Percentiles rank a stretch among this genome's conserved stretches.
phyloP scores from a whole-genome alignment of 2,113 vertebrate species.

The Jaculus jaculus region DNA sequence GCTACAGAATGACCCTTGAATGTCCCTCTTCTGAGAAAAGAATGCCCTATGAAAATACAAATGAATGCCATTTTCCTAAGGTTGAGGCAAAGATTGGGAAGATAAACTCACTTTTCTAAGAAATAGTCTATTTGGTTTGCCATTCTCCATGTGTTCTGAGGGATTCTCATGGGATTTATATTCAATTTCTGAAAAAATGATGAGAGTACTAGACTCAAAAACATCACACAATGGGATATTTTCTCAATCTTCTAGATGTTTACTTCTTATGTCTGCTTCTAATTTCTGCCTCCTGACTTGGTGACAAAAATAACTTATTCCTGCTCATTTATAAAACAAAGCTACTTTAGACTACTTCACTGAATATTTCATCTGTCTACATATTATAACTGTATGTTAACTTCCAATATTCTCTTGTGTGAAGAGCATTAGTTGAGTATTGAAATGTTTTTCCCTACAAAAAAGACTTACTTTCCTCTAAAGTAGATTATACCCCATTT shows the following conservation, averaged over 20 bases:
- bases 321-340: constrained; percentile 42
- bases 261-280: constrained; percentile 44
- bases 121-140: constrained; percentile 22
- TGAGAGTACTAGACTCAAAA: constrained; percentile 37
- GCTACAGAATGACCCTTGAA: constrained; percentile 30
- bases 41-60: constrained; percentile 23
- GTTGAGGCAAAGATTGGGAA: constrained; percentile 45
- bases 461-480: constrained; percentile 31
- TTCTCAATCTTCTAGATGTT: constrained; percentile 21
- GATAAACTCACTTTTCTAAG: constrained; percentile 55
- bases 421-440: constrained; percentile 25
- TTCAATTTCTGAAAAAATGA: constrained; percentile 55
- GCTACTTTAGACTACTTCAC: not conserved
- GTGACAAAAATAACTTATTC: constrained; percentile 49
- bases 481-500: not conserved
- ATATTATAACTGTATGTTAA: constrained; percentile 21
- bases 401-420: constrained; percentile 10
- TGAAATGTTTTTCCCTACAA: not conserved
- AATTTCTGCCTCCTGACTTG: constrained; percentile 51
- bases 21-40: constrained; percentile 25
- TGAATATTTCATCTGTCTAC: constrained; percentile 33
- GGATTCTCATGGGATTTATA: constrained; percentile 49
- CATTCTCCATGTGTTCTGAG: constrained; percentile 44
- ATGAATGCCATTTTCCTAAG: constrained; percentile 42
- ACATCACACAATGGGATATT: constrained; percentile 27